phyloP scores from a whole-genome alignment of 2,113 vertebrate genomes.

The Melospiza melodia region DNA sequence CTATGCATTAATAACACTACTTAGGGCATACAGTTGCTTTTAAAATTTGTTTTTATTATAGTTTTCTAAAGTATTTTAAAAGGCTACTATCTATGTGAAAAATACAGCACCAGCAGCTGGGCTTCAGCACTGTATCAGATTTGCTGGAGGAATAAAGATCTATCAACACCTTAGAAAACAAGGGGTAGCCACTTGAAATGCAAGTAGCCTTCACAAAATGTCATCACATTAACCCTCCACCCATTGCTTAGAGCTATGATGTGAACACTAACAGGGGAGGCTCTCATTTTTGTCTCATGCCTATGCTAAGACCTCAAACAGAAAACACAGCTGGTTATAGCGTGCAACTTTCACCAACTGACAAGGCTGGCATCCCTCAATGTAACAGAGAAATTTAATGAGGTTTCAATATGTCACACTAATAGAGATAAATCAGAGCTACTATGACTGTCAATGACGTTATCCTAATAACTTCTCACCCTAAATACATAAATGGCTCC shows the following conservation, averaged over 20 bases:
- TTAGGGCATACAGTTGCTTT: not conserved
- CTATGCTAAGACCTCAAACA: not conserved
- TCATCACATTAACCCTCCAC: not conserved
- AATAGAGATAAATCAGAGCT: slow-evolving; percentile 23
- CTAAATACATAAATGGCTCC: slow-evolving; percentile 28
- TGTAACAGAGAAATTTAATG: slow-evolving; percentile 24
- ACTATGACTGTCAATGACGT: slow-evolving; percentile 3
- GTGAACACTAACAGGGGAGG: not conserved
- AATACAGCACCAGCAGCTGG: not conserved
- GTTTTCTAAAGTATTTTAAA: not conserved
- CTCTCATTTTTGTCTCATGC: not conserved
- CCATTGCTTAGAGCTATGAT: not conserved
- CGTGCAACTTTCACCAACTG: not conserved
- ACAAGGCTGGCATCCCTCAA: slow-evolving; percentile 8
- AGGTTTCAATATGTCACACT: slow-evolving; percentile 35
- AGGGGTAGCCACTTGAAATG: not conserved
- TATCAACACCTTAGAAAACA: not conserved
- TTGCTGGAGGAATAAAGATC: not conserved
- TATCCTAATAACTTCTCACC: slow-evolving; percentile 35
- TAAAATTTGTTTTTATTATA: not conserved
- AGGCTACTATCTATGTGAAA: not conserved
- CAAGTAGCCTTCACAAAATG: not conserved
- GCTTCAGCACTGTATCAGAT: not conserved
- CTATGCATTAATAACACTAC: not conserved
- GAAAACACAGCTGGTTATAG: slow-evolving; percentile 20